Base-by-base conservation (phyloP, 2,113 vertebrate species). In the Lichenostomus cassidix region DNA sequence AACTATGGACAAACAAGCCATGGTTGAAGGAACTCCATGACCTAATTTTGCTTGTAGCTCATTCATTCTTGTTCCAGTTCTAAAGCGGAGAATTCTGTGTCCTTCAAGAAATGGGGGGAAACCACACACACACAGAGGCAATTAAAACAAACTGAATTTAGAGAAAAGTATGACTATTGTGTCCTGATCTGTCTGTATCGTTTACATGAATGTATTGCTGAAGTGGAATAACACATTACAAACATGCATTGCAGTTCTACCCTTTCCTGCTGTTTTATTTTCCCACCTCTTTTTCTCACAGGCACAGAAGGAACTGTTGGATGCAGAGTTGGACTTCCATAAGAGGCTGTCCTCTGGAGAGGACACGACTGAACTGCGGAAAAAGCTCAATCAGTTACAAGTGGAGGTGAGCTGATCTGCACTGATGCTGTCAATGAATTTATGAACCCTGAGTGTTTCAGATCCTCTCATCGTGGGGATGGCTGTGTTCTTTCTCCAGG, bases 291-390 rank as follows among this genome's bases (percentile, higher is more conserved):
- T 69, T 52, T 53, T 80, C 80, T 85, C 25, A 24, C 81, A 99
- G 99, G 98, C 99, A 47, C 99, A 99, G 94, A 99, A 99, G 89
- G 99, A 99, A 27, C 97, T 99, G 78, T 42, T 99, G 63, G 99
- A 99, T 80, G 99, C 99, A 67, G 99, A 99, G 96, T 96, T 99
- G 96, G 99, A 99, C 94, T 99, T 99, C 73, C 99, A 99, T 67
- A 99, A 99, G 97, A 98, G 99, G 74, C 97, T 99, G 15, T 99
- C 98, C 37, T 99, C 99, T 29, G 99, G 99, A 79, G 99, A 99
- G 96, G 99, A 99, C 92, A 99, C 99, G 5, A 99, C 99, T n/a
- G 99, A 99, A 28, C 97, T 99, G 91, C 98, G 99, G 92, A 99
- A 99, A 64, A 99, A 99, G 94, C 98, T 99, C 33, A 99, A 97